A percentile compares a stretch with the other conserved stretches of the same genome.
Conservation (phyloP, 2,797 vertebrate species). For the Lacerta viridis region DNA sequence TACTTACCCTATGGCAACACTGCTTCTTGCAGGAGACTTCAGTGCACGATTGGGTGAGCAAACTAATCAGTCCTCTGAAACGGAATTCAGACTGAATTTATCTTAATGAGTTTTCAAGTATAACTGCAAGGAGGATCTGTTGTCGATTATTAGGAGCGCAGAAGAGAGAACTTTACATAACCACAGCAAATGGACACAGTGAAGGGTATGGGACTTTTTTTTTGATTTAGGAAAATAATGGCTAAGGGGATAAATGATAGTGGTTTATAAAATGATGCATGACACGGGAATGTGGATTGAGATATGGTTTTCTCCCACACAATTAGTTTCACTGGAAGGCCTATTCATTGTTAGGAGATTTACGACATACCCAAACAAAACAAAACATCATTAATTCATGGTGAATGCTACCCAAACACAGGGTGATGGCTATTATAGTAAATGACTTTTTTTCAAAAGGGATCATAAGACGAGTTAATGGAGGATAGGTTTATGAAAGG, state of each 20-base stretch:
- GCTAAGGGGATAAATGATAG: background rate
- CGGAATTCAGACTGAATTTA: conserved; percentile 12
- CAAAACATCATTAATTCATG: background rate
- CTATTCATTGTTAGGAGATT: background rate
- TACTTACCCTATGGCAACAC: background rate
- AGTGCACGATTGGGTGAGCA: conserved; percentile 3
- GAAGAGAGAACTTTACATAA: background rate
- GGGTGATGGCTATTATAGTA: too few species aligned
- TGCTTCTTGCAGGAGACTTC: conserved; percentile 10
- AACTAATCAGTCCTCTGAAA: conserved; percentile 4
- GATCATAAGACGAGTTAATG: too few species aligned
- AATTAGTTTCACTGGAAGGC: too few species aligned
- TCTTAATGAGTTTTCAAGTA: background rate
- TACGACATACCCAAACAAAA: background rate
- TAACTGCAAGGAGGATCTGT: background rate
- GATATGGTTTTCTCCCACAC: background rate
- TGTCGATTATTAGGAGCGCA: background rate
- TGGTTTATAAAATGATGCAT: background rate
- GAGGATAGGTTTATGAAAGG: background rate
- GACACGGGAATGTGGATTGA: background rate
- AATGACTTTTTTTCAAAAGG: background rate
- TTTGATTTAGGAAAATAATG: background rate
- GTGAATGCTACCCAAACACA: too few species aligned
- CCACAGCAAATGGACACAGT: background rate
- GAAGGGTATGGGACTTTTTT: background rate